Base-by-base conservation (phyloP, 2,888 invertebrate species). In the Nemotelus pantherinus region DNA sequence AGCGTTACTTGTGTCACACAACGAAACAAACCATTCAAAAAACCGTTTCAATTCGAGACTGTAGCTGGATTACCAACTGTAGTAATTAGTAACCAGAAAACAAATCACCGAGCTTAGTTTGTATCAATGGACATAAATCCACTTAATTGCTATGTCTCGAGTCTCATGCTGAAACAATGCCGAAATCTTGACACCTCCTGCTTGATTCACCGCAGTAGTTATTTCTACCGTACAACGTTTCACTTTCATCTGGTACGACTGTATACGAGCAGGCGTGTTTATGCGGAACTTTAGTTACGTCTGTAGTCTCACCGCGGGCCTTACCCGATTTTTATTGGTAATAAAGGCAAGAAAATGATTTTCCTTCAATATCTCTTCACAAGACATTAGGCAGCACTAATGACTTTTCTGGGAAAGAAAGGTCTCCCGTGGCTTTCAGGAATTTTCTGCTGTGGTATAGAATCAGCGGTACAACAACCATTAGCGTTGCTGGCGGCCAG, bases 361-460 rank as follows among this genome's bases (percentile, higher is more conserved):
- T 72, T 72, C 72, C 60, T 58, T 58, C 41, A 58, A 72, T 72
- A 72, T 72, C 58, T 72, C 72, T 60, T 72, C 60, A 45, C 58
- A 72, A 72, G 72, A 72, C 72, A 72, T 72, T 72, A 72, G 72
- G 72, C 48, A 72, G 9, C 60, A 72, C 72, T 72, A 72, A 72
- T 72, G 72, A 58, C 72, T 72, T 7, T 58, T 58, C 47, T 58
- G 39, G 47, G 47, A 60, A 58, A 55, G 41, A 43, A 53, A 55
- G n/a, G 57, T 44, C 53, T 55, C 43, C 43, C n/a, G 39, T 53
- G 70, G 41, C 55, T 55, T 25, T 3, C 53, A 55, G 70, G n/a
- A 53, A 53, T 53, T 53, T 9, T 9, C 41, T 65, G n/a, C n/a
- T 9, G 2, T 65, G 47, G 65, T 7, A n/a, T 3, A 65, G 47